Conservation (phyloP, 1,140 invertebrate species). For the Rhagoletis pomonella region DNA sequence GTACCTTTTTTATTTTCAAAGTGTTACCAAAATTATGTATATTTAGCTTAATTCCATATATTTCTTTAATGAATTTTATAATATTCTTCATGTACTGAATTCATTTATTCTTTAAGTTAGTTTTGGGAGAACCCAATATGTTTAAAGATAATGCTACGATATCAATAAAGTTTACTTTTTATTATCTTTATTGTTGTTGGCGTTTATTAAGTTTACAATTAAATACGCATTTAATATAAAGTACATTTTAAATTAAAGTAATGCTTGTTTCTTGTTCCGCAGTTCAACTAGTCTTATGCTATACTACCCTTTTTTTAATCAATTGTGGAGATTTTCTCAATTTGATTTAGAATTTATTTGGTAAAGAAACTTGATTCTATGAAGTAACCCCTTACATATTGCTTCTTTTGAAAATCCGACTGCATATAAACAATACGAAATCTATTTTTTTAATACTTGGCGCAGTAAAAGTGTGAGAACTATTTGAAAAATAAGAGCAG, state of each 20-base stretch:
- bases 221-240: slow-evolving; percentile 51
- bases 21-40: no score
- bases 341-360: background rate
- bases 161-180: background rate
- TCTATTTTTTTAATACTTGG: slow-evolving; percentile 2
- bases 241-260: slow-evolving; percentile 50
- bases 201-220: slow-evolving; percentile 48
- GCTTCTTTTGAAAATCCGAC: background rate
- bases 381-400: background rate
- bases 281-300: background rate
- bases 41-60: no score
- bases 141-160: background rate
- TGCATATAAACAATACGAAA: background rate
- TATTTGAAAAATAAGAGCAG: background rate
- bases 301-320: background rate
- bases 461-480: background rate
- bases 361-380: background rate
- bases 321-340: background rate
- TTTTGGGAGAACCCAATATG: no score
- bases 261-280: slow-evolving; percentile 25
- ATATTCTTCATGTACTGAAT: no score
- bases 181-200: slow-evolving; percentile 21
- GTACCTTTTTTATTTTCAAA: no score
- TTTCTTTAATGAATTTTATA: no score
- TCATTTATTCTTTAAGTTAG: no score